These are phyloP conservation scores for Oscheius sp. DNA, from an alignment of 2,888 invertebrate species.

Conservation along the genomic window DNA sequence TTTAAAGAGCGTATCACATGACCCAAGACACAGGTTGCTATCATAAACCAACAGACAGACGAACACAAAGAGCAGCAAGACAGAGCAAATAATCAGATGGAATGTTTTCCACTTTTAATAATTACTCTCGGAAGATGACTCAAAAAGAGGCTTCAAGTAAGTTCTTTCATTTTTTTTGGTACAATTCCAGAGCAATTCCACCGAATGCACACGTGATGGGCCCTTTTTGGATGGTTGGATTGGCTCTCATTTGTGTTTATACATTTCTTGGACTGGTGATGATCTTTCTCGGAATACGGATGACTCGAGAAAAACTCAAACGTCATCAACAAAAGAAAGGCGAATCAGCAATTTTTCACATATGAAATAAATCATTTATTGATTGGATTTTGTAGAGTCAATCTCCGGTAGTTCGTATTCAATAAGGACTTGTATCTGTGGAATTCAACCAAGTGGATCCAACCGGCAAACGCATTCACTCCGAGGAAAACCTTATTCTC, in stretches of 20 bases:
- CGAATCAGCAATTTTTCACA: neutral
- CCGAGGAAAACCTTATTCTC: constrained; percentile 12
- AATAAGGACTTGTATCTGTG: constrained; percentile 10
- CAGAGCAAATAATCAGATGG: no score
- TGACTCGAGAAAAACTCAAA: neutral
- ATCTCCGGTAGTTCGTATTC: constrained; percentile 11
- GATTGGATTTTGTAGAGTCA: neutral
- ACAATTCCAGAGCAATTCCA: neutral
- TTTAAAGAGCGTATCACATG: constrained; percentile 10
- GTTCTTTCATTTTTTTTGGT: no score
- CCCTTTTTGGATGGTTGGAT: constrained; percentile 6
- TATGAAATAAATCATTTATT: neutral
- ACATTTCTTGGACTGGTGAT: neutral
- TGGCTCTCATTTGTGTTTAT: neutral
- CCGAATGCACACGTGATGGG: neutral
- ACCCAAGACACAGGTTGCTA: neutral
- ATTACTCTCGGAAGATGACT: neutral
- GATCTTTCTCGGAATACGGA: neutral
- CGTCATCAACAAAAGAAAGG: neutral
- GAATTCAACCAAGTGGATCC: constrained; percentile 17
- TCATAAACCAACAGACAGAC: constrained; percentile 1
- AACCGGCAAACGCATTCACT: constrained; percentile 15
- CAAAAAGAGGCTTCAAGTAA: neutral
- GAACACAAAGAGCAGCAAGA: neutral
- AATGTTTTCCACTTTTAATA: no score